Base-by-base conservation (phyloP, 2,797 vertebrate genomes). In the Eupleurogrammus muticus region DNA sequence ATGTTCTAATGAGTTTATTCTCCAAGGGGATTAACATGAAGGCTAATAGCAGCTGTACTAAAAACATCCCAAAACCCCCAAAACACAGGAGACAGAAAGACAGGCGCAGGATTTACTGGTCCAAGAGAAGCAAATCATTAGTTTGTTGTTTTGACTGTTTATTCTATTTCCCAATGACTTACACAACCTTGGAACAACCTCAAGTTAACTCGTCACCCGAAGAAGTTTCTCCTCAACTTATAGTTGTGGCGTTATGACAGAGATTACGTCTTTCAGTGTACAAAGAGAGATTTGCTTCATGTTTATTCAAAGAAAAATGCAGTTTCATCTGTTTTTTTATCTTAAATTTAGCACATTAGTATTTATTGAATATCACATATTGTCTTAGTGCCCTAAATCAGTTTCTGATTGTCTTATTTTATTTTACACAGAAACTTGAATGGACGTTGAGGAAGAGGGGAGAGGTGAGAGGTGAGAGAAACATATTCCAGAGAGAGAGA, bases 1-100 rank as follows among this genome's bases (percentile, higher is more conserved):
- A 92, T 87, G 89, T 92, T 89, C 91, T 92, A 92, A 92, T 92
- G 90, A 92, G 89, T 92, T 90, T 89, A 92, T 92, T 90, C 91
- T 92, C 91, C 47, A 66, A 78, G 90, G 91, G 90, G 91, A 92
- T 92, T 92, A 92, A 70, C 82, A 84, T 60, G 78, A 59, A 67
- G 75, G 81, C 89, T 90, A 90, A 92, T 90, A 92, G 90, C 87
- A 82, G 87, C 89, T 83, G 79, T 82, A 87, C 90, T 87, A 91
- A 92, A 92, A 92, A 89, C 89, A 86, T 90, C 82, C 82, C 76
- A 66, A 90, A 91, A 90, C 87, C 72, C 63, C 75, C 84, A 79
- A 90, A 90, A 90, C 85, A 90, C 87, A 80, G 36, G 84, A 92
- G 89, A 91, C 87, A 84, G 73, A 88, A 84, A 77, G 57, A 77